A percentile compares a stretch with the other conserved stretches of the same genome.
Conservation (phyloP, 2,797 vertebrate species). For the Myotis pilosus region DNA sequence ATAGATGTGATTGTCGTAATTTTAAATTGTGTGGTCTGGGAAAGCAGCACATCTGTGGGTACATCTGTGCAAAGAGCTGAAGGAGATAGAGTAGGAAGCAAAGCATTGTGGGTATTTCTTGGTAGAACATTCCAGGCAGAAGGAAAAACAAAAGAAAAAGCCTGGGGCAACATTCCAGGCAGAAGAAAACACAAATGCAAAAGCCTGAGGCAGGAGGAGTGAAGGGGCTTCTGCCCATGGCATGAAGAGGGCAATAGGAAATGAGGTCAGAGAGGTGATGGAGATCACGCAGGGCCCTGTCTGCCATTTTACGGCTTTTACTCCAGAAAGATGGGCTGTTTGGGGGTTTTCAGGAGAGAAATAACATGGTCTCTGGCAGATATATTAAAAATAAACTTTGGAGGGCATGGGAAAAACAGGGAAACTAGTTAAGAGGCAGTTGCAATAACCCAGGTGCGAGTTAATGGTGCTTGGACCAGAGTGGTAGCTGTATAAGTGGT, state of each 20-base stretch:
- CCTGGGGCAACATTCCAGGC: not conserved
- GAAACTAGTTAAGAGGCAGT: not conserved
- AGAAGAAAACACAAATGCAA: not conserved
- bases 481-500: not conserved
- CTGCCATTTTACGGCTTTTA: not conserved
- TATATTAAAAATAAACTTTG: not conserved
- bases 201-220: not conserved
- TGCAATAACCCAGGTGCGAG: not conserved
- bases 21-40: not conserved
- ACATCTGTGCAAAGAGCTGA: not conserved
- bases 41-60: not conserved
- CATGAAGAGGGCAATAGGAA: not conserved
- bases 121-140: conserved; percentile 7
- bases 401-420: not conserved
- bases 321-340: not conserved
- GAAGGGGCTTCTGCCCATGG: not conserved
- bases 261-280: not conserved
- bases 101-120: not conserved
- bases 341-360: not conserved
- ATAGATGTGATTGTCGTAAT: not conserved
- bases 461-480: not conserved
- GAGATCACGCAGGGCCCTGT: not conserved
- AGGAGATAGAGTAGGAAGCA: not conserved
- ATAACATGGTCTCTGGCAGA: not conserved
- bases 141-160: conserved; percentile 6